Base-by-base conservation (phyloP, 1,140 invertebrate species). In the Drosophila simulans region DNA sequence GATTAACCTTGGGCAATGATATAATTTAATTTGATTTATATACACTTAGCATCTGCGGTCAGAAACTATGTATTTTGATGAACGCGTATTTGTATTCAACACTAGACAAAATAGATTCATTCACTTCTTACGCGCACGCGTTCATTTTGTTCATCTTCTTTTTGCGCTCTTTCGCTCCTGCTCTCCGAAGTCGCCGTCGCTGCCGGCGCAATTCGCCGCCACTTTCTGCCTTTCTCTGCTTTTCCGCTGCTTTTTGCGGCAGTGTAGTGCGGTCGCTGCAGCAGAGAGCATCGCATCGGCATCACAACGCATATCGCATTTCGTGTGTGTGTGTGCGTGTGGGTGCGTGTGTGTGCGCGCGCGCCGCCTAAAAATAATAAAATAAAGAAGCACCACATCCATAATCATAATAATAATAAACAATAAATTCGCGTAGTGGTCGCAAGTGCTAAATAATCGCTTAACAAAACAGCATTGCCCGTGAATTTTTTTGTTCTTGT, bases 191-290 rank as follows among this genome's bases (percentile, higher is more conserved):
- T 13, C 40, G 53, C 4, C 55, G 34, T 37, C 35, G 35, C 42
- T 43, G 42, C 42, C 42, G 42, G 42, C 56, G 42, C 42, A 22
- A 25, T 54, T 54, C 45, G 55, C 40, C 42, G 40, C 42, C 13
- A 13, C 37, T 65, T 59, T 65, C 70, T 71, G 70, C 55, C 40
- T 53, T 46, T 46, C 20, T 22, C 46, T 55, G 20, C 37, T 48
- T 15, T 60, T 52, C 52, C 58, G 75, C 58, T 64, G 70, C 51
- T 43, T 49, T 46, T 25, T 51, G 22, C 22, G 27, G 37, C 68
- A 77, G 75, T 81, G 69, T 80, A 70, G 78, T 81, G 78, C 78
- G 78, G 80, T 81, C 73, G 78, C 80, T 83, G 80, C 80, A 82
- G 80, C 79, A 70, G 80, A 70, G 58, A 13, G 13, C 31, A 31